Percentiles rank a stretch among this genome's conserved stretches.
Evolutionary conservation across 2,888 invertebrate species (phyloP).

Genomic region (Tetragonula carbonaria): DNA sequence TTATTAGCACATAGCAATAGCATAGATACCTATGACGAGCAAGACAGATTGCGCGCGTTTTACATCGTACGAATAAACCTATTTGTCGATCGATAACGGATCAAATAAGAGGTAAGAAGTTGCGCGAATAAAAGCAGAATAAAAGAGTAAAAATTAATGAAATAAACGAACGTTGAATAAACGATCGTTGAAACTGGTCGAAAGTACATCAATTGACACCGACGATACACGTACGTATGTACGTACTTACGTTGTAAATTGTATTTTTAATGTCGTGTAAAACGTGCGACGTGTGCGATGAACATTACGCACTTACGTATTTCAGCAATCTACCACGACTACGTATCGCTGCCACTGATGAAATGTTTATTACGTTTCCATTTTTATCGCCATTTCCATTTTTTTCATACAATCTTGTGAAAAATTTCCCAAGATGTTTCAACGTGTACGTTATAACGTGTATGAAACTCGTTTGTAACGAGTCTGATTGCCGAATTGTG

Average conservation of each 20-base stretch:
- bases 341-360: background rate
- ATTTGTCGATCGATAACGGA: background rate
- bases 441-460: background rate
- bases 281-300: too few species aligned
- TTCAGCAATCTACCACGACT: too few species aligned
- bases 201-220: background rate
- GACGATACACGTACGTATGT: background rate
- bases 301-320: background rate
- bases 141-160: background rate
- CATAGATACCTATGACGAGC: background rate
- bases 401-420: background rate
- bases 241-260: background rate
- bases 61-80: background rate
- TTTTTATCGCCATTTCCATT: background rate
- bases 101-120: background rate
- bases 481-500: background rate
- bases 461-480: background rate
- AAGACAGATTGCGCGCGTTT: background rate
- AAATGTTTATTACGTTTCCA: background rate
- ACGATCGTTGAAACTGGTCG: background rate
- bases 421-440: background rate
- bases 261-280: background rate
- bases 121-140: background rate
- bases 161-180: background rate
- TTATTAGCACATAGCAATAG: too few species aligned